These are phyloP conservation scores for Smutsia gigantea DNA, from an alignment of 2,797 vertebrate genomes.

Conservation along the genomic window DNA sequence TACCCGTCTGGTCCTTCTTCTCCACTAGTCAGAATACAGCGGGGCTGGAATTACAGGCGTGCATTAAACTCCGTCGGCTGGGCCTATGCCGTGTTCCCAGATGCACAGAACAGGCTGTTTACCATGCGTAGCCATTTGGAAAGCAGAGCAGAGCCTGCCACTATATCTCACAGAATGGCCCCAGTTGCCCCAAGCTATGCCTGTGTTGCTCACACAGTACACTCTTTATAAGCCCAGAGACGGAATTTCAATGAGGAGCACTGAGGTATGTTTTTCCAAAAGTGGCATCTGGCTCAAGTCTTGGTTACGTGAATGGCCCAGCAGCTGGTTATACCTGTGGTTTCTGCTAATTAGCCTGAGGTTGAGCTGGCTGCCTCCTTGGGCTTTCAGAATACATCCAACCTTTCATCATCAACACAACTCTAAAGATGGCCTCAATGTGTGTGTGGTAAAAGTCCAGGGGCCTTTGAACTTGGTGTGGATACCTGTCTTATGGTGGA, in stretches of 20 bases:
- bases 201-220: slow-evolving; percentile 71
- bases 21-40: neutral
- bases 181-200: slow-evolving; percentile 57
- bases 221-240: slow-evolving; percentile 73
- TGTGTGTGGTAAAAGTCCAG: slow-evolving; percentile 66
- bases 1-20: slow-evolving; percentile 47
- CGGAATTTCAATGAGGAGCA: slow-evolving; percentile 78
- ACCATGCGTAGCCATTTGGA: slow-evolving; percentile 39
- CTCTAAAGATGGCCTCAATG: slow-evolving; percentile 66
- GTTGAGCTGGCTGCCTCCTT: slow-evolving; percentile 60
- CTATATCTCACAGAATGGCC: slow-evolving; percentile 67
- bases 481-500: slow-evolving; percentile 77
- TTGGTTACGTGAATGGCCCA: slow-evolving; percentile 82
- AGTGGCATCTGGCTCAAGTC: slow-evolving; percentile 76
- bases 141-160: neutral
- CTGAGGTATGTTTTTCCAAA: slow-evolving; percentile 82
- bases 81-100: neutral
- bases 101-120: neutral
- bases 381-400: slow-evolving; percentile 63
- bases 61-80: neutral
- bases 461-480: slow-evolving; percentile 63
- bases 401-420: slow-evolving; percentile 66
- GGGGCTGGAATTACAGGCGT: neutral
- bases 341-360: slow-evolving; percentile 80
- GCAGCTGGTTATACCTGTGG: slow-evolving; percentile 78